Base-by-base conservation (phyloP, 1,140 invertebrate genomes). In the Anadara kagoshimensis region DNA sequence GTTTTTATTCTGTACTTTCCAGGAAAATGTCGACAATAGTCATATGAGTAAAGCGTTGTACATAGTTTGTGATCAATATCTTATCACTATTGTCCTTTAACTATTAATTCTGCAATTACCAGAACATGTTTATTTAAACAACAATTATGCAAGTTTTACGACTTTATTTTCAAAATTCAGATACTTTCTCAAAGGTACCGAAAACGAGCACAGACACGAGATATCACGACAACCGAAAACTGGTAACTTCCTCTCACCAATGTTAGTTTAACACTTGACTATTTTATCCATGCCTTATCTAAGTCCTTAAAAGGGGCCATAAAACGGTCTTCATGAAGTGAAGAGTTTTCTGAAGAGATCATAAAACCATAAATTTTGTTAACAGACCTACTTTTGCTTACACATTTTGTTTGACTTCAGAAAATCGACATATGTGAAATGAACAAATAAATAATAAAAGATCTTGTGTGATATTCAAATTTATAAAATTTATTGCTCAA, bases 301-400 rank as follows among this genome's bases (percentile, higher is more conserved):
- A n/a, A n/a, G 29, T 41, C 43, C 57, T 59, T 41, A 41, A 59
- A 59, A 29, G 29, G 29, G 11, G 29, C 57, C 36, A 41, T 41
- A 59, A 59, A 41, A 14, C 14, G 57, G 20, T 41, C 36, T 59
- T 59, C 57, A 59, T 59, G 57, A 59, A 59, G 57, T 59, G 18
- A 59, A 41, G 57, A 41, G 57, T 59, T 29, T 29, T 41, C 36
- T 36, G 24, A 3, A 29, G 43, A 59, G 57, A 59, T 59, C 24
- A 59, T 59, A 59, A 59, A 59, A 59, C 57, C 36, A 59, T 59
- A 59, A 59, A 59, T 59, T 59, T 36, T 36, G 29, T 36, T 36
- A 36, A 7, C 29, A 36, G 29, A 36, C 29, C 29, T 36, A 36
- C 29, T 36, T 36, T 36, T 36, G 29, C 29, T 7, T 36, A 36